Percentiles rank a stretch among this genome's conserved stretches.
Evolutionary conservation across 1,140 invertebrate species (phyloP).

Genomic region (Megathymus violae): DNA sequence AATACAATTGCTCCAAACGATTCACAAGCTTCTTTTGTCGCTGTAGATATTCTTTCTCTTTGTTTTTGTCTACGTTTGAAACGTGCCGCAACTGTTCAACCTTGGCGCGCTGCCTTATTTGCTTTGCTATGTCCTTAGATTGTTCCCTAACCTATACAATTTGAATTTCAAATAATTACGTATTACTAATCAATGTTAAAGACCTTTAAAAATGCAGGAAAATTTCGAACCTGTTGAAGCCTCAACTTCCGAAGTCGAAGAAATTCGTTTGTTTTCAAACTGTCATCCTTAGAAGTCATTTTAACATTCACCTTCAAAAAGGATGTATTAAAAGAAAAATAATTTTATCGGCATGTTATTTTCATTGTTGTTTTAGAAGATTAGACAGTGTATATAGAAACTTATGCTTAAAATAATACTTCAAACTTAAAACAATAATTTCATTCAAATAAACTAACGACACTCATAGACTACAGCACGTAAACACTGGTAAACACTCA

Average conservation of each 20-base stretch:
- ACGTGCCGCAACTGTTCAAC: slow-evolving; percentile 67
- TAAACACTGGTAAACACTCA: too few relatives aligned
- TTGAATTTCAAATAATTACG: background rate
- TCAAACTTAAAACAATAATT: background rate
- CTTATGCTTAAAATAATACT: too few relatives aligned
- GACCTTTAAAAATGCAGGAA: slow-evolving; percentile 40
- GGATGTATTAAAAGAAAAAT: background rate
- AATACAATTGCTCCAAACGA: slow-evolving; percentile 65
- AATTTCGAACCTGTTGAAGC: slow-evolving; percentile 76
- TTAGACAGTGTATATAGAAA: too few relatives aligned
- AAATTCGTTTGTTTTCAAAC: slow-evolving; percentile 78
- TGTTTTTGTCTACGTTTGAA: slow-evolving; percentile 56
- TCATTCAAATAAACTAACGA: too few relatives aligned
- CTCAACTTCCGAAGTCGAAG: slow-evolving; percentile 72
- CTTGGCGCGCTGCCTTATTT: slow-evolving; percentile 75
- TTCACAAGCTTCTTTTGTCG: slow-evolving; percentile 68
- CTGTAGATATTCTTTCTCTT: slow-evolving; percentile 68
- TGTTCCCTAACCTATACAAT: slow-evolving; percentile 78
- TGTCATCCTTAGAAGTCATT: slow-evolving; percentile 72
- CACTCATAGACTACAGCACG: too few relatives aligned
- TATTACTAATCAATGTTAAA: slow-evolving; percentile 11
- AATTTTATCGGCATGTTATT: background rate
- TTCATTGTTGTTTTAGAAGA: too few relatives aligned
- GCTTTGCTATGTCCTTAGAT: slow-evolving; percentile 80
- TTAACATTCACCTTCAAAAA: background rate